Evolutionary conservation across 1,140 invertebrate species (phyloP), one percentile per base, ranked within the genome.

Genomic region (Rhagoletis zephyria): DNA sequence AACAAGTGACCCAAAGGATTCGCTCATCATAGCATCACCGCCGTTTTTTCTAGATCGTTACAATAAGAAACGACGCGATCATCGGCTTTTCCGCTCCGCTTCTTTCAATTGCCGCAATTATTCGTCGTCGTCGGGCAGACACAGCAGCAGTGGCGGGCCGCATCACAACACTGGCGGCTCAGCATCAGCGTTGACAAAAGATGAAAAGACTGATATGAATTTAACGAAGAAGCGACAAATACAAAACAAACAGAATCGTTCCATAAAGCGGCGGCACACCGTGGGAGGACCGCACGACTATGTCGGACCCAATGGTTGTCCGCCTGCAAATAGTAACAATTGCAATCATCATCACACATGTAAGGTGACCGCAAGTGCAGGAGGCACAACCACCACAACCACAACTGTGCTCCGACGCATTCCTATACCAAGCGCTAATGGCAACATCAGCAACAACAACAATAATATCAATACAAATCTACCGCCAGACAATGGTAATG

Each of bases 221-320:
- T 95, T 96, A 87, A 95, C 95, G 89, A 96, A 96, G 91, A 94
- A 96, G 67, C 94, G 96, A 9, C 96, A 96, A 91, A 93, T 95
- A 81, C 93, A 93, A 87, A 94, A 94, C 64, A 92, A 92, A 85
- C 91, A 93, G 88, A 93, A 94, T 90, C 93, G 96, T 65, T 96
- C 96, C 61, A 97, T 97, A 88, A 97, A 97, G 93, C 94, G 97
- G 14, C 94, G 97, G n/a, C 97, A 98, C 93, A 98, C 97, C 1
- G 97, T 98, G 0, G 97, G 97, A 56, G 97, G 97, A 19, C 97
- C 96, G 0, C 97, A 97, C 91, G 97, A 98, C 92, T 96, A 93
- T 89, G 56, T 42, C 70, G 85, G 90, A 19, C 89, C 90, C n/a
- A 91, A 89, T 67, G 81, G 51, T n/a, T 64, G 45, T 63, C 77